phyloP scores from a whole-genome alignment of 2,797 vertebrate genomes.

The Hephaestus fuliginosus region DNA sequence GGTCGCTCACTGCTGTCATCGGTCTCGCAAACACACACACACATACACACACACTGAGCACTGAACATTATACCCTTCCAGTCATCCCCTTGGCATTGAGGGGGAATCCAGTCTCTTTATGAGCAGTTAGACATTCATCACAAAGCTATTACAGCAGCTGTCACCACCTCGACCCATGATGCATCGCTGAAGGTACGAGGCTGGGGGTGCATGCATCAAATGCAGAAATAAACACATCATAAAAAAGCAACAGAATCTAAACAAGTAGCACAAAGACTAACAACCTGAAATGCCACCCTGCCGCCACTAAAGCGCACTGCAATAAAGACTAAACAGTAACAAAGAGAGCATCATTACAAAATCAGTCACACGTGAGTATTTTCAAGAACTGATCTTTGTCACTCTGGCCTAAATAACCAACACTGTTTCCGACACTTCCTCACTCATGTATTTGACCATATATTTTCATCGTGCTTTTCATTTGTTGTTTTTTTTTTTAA shows the following conservation, averaged over 20 bases:
- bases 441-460: not conserved
- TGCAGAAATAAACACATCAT: slow-evolving; percentile 39
- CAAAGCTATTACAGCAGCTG: slow-evolving; percentile 66
- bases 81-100: slow-evolving; percentile 69
- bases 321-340: not conserved
- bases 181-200: slow-evolving; percentile 23
- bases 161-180: slow-evolving; percentile 37
- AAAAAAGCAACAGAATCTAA: slow-evolving; percentile 20
- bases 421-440: not conserved
- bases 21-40: slow-evolving; percentile 13
- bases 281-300: not conserved
- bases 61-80: slow-evolving; percentile 42
- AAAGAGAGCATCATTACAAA: not conserved
- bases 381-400: not conserved
- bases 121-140: slow-evolving; percentile 61
- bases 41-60: slow-evolving; percentile 1
- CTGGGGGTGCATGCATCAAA: slow-evolving; percentile 9
- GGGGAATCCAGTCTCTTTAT: slow-evolving; percentile 56
- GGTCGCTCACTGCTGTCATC: slow-evolving; percentile 50
- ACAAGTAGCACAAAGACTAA: not conserved
- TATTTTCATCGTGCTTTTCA: not conserved
- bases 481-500: not conserved
- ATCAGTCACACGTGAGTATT: not conserved
- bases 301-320: not conserved
- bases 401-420: not conserved